Evolutionary conservation across 2,113 vertebrate genomes (phyloP).

Genomic region (Cercopithecus mona): DNA sequence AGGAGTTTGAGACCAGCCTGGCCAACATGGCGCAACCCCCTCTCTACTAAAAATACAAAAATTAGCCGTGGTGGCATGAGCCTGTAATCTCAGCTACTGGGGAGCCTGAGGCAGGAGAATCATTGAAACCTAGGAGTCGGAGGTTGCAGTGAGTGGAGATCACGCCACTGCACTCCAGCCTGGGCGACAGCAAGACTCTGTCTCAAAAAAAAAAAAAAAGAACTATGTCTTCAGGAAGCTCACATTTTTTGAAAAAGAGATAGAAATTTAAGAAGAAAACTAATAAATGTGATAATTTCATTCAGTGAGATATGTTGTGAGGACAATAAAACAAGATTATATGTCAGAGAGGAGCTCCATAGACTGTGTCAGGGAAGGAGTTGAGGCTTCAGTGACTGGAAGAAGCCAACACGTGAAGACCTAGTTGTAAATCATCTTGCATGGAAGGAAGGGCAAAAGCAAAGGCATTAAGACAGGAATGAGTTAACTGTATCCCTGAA

Average conservation of each 20-base stretch:
- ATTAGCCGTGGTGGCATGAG: no score
- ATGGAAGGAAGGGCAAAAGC: not conserved
- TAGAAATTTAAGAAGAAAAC: not conserved
- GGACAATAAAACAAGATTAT: not conserved
- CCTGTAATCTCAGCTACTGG: no score
- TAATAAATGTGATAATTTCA: not conserved
- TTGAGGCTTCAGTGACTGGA: not conserved
- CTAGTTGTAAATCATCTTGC: not conserved
- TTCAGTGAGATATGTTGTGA: not conserved
- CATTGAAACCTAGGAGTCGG: no score
- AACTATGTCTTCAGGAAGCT: not conserved
- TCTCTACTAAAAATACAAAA: no score
- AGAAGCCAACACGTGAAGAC: not conserved
- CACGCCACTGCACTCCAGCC: no score
- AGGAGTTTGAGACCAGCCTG: no score
- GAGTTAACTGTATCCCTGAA: not conserved
- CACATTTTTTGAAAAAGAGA: not conserved
- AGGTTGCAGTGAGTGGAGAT: no score
- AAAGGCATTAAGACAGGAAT: not conserved
- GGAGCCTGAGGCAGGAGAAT: no score
- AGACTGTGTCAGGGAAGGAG: not conserved
- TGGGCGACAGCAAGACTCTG: no score
- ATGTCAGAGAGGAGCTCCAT: not conserved
- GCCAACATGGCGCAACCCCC: no score
- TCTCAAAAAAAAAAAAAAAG: not conserved